A percentile compares a stretch with the other conserved stretches of the same genome.
Evolutionary conservation across 2,888 invertebrate genomes (phyloP).

Genomic region (Syritta pipiens): DNA sequence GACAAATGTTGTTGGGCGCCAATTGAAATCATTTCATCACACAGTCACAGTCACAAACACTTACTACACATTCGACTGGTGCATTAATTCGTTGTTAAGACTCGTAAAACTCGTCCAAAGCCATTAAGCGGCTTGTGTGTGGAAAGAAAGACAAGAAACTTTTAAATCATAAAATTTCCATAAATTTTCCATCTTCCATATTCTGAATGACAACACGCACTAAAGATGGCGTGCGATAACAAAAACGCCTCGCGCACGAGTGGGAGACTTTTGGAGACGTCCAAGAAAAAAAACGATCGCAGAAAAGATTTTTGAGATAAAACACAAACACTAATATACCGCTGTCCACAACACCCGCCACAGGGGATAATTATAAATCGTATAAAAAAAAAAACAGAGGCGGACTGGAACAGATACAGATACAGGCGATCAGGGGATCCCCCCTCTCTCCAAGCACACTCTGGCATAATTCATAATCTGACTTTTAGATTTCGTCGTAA

Average conservation of each 20-base stretch:
- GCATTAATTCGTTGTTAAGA: conserved; percentile 57
- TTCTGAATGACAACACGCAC: conserved; percentile 8
- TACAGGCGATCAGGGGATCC: not conserved
- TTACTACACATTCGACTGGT: conserved; percentile 27
- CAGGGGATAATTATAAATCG: conserved; percentile 47
- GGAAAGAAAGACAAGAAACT: not conserved
- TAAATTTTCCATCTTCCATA: conserved; percentile 24
- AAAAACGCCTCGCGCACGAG: conserved; percentile 10
- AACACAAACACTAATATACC: conserved; percentile 7
- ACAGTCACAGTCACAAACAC: not conserved
- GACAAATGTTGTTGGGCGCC: no score
- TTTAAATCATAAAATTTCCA: conserved; percentile 30
- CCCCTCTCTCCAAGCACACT: conserved; percentile 21
- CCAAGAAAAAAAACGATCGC: not conserved
- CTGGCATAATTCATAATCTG: conserved; percentile 44
- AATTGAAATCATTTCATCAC: conserved; percentile 26
- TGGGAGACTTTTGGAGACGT: conserved; percentile 13
- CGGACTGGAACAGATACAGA: not conserved
- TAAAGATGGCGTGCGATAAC: conserved; percentile 34
- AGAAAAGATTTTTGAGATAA: conserved; percentile 8
- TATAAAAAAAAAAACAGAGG: not conserved
- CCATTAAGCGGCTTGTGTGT: conserved; percentile 6
- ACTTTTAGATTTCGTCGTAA: conserved; percentile 28
- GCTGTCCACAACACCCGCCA: conserved; percentile 25
- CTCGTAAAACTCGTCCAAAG: conserved; percentile 36